These are phyloP conservation scores for Thereuonema tuberculata DNA, from an alignment of 1,140 invertebrate species.

Conservation along the genomic window DNA sequence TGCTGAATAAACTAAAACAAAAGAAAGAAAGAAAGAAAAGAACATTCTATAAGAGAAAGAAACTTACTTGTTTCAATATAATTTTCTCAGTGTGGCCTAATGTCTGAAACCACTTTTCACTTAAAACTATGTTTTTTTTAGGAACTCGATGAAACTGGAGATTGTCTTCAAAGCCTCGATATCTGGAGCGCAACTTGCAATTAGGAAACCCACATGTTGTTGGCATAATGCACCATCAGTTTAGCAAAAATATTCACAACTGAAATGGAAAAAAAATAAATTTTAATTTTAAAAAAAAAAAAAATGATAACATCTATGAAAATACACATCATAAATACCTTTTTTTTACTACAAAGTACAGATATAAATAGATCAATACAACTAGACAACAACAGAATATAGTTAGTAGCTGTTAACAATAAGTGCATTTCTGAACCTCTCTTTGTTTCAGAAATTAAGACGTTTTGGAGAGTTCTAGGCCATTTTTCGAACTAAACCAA, in stretches of 20 bases:
- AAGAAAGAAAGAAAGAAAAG: background rate
- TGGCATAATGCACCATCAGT: slow-evolving; percentile 5
- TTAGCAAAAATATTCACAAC: background rate
- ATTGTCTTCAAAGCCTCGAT: background rate
- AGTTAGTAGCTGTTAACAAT: no score
- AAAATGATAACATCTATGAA: no score
- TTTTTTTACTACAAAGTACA: no score
- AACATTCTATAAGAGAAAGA: background rate
- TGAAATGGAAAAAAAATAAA: background rate
- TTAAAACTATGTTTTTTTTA: background rate
- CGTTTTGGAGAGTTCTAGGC: no score
- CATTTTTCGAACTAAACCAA: no score
- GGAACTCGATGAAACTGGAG: background rate
- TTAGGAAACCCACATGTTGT: background rate
- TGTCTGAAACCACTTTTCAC: background rate
- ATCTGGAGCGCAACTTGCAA: background rate
- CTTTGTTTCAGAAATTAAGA: no score
- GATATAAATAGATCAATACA: no score
- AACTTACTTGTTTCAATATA: background rate
- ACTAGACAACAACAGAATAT: no score
- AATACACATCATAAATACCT: no score
- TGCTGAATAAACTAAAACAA: no score
- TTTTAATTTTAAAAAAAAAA: no score
- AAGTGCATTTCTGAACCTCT: no score
- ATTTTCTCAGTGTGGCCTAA: background rate